Evolutionary conservation across 2,888 invertebrate species (phyloP).

Genomic region (Linyphia triangularis): DNA sequence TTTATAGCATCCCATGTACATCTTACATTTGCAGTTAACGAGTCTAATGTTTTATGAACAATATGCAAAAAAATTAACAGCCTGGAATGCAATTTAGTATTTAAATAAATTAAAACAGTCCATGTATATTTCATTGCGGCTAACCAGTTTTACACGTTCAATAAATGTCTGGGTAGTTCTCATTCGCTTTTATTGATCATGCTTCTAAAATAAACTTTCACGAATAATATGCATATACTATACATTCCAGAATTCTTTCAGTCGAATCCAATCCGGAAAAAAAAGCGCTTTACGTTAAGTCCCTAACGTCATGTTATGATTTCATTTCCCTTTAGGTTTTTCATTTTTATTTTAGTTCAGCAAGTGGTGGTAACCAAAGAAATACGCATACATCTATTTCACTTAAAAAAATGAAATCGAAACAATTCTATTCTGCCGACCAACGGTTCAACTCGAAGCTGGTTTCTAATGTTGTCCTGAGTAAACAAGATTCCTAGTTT

Average conservation of each 20-base stretch:
- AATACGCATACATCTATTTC: constrained; percentile 37
- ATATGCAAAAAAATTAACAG: not conserved
- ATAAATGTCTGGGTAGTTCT: not conserved
- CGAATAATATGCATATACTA: constrained; percentile 5
- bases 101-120: not conserved
- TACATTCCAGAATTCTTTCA: not conserved
- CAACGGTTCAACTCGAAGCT: constrained; percentile 14
- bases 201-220: constrained; percentile 18
- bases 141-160: not conserved
- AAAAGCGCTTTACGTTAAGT: not conserved
- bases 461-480: constrained; percentile 38
- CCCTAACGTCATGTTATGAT: constrained; percentile 41
- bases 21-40: too few relatives aligned
- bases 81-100: not conserved
- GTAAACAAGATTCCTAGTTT: constrained; percentile 43
- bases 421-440: constrained; percentile 49
- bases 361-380: constrained; percentile 13
- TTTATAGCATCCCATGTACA: too few relatives aligned
- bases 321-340: constrained; percentile 51
- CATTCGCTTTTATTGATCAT: not conserved
- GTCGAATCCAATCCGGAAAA: not conserved
- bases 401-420: constrained; percentile 54
- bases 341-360: constrained; percentile 13
- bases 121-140: not conserved
- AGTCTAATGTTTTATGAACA: too few relatives aligned